Conservation (phyloP, 2,888 invertebrate genomes). For the Thecocarcelia acutangulata region DNA sequence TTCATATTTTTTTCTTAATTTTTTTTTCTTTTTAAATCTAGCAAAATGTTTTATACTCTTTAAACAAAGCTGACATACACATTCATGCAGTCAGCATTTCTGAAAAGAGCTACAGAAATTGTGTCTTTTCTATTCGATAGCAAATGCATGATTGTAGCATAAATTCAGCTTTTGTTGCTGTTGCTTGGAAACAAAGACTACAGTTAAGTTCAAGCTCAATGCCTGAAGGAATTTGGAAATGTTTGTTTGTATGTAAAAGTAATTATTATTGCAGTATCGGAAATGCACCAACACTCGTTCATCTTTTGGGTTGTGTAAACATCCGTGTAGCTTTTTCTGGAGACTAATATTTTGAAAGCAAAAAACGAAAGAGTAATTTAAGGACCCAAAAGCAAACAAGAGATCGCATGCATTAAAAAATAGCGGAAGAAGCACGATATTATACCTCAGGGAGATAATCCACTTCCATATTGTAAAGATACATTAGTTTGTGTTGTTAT, state of each 20-base stretch:
- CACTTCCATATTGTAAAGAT: too few species aligned
- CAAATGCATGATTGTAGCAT: constrained; percentile 37
- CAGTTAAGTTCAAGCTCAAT: constrained; percentile 62
- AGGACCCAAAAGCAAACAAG: neutral
- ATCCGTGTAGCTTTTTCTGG: constrained; percentile 30
- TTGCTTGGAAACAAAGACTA: constrained; percentile 30
- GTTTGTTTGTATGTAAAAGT: neutral
- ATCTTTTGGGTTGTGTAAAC: constrained; percentile 35
- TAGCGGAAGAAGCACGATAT: too few species aligned
- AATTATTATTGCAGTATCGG: constrained; percentile 32
- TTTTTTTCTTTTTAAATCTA: neutral
- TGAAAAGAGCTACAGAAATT: neutral
- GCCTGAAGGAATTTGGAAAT: constrained; percentile 30
- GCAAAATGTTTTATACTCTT: constrained; percentile 33
- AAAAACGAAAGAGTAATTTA: neutral
- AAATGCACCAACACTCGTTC: constrained; percentile 47
- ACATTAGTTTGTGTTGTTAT: too few species aligned
- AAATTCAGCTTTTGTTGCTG: constrained; percentile 29
- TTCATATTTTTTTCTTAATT: constrained; percentile 8
- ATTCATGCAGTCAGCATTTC: neutral
- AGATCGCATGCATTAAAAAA: neutral
- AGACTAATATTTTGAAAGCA: neutral
- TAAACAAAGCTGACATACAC: neutral
- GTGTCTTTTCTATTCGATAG: neutral
- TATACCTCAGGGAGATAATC: too few species aligned